Conservation (phyloP, 2,888 invertebrate genomes). For the Drosophila subquinaria region DNA sequence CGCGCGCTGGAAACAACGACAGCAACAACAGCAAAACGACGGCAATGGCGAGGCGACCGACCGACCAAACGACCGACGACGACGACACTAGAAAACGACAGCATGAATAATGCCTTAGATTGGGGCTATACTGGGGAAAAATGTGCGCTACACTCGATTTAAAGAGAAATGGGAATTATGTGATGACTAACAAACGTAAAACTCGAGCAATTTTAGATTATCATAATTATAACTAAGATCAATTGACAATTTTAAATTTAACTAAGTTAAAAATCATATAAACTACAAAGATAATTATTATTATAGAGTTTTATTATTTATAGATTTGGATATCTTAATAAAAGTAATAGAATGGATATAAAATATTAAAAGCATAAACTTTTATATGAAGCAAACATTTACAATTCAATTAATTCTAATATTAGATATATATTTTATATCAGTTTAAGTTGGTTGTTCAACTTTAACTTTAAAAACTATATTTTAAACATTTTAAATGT, state of each 20-base stretch:
- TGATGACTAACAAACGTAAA: constrained; percentile 11
- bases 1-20: constrained; percentile 74
- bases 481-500: no score
- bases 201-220: neutral
- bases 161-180: constrained; percentile 22
- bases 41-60: constrained; percentile 47
- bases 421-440: no score
- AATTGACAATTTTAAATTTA: no score
- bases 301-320: no score
- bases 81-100: constrained; percentile 62
- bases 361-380: no score
- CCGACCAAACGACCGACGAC: constrained; percentile 39
- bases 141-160: constrained; percentile 51
- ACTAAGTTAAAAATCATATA: neutral
- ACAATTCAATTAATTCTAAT: no score
- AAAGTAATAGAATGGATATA: neutral
- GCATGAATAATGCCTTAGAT: constrained; percentile 65
- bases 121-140: constrained; percentile 58
- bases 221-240: neutral
- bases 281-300: neutral
- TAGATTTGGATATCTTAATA: neutral
- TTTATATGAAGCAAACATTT: no score
- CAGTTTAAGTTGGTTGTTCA: no score
- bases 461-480: no score
- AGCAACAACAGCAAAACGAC: constrained; percentile 34